Evolutionary conservation across 2,797 vertebrate genomes (phyloP).

Genomic region (Melanotaenia nigrans): DNA sequence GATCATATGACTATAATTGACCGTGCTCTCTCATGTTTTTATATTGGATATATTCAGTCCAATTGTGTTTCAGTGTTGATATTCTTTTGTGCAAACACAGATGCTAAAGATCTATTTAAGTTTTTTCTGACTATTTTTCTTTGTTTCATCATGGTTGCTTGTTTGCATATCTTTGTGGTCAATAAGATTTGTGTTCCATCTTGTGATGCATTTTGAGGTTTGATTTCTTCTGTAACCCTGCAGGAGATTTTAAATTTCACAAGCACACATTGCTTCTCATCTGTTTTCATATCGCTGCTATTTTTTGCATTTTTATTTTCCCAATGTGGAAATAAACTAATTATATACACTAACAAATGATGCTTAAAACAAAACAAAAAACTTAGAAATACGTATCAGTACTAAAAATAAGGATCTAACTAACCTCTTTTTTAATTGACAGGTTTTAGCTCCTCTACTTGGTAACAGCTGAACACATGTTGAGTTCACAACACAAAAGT

Average conservation of each 20-base stretch:
- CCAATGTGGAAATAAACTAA: background rate
- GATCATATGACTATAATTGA: slow-evolving; percentile 3
- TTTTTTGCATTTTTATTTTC: background rate
- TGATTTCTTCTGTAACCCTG: background rate
- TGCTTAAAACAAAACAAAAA: background rate
- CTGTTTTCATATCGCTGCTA: background rate
- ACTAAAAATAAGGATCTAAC: too few species aligned
- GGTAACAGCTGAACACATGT: too few species aligned
- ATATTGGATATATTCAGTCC: background rate
- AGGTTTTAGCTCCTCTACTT: too few species aligned
- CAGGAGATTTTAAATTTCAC: background rate
- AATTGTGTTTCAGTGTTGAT: background rate
- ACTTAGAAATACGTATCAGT: background rate
- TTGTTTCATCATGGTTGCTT: background rate
- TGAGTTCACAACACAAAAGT: too few species aligned
- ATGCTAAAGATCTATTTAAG: background rate
- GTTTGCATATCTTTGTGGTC: background rate
- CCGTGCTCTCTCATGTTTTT: background rate
- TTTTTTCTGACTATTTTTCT: background rate
- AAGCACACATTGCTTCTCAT: too few species aligned
- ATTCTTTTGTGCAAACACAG: background rate
- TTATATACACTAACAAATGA: background rate
- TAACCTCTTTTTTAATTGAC: too few species aligned
- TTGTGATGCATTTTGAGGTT: background rate
- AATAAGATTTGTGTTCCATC: background rate